Evolutionary conservation across 2,797 vertebrate species (phyloP).

Genomic region (Lutjanus campechanus): DNA sequence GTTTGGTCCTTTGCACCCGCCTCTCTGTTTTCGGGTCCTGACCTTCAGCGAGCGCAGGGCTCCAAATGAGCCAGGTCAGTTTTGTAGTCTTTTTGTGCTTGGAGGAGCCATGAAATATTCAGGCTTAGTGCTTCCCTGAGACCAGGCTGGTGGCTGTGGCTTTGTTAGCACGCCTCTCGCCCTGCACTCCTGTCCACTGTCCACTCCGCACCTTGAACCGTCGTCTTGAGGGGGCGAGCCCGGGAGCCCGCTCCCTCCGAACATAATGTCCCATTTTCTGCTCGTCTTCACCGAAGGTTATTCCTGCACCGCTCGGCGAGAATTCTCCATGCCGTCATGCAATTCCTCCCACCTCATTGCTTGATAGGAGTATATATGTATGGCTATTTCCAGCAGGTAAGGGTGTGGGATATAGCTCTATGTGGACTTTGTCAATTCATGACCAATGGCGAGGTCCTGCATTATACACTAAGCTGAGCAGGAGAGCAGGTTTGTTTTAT

Average conservation of each 20-base stretch:
- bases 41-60: slow-evolving; percentile 87
- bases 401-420: slow-evolving; percentile 79
- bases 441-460: slow-evolving; percentile 86
- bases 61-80: slow-evolving; percentile 91
- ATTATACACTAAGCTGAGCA: slow-evolving; percentile 86
- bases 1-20: slow-evolving; percentile 81
- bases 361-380: slow-evolving; percentile 66
- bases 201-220: slow-evolving; percentile 75
- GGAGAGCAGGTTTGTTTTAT: slow-evolving; percentile 86
- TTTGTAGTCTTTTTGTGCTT: slow-evolving; percentile 95
- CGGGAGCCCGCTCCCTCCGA: slow-evolving; percentile 67
- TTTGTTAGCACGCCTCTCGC: slow-evolving; percentile 91
- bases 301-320: slow-evolving; percentile 24
- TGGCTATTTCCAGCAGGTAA: slow-evolving; percentile 82
- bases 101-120: slow-evolving; percentile 98
- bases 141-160: slow-evolving; percentile 96
- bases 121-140: slow-evolving; percentile 92
- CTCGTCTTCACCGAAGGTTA: slow-evolving; percentile 50
- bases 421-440: slow-evolving; percentile 86
- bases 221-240: slow-evolving; percentile 57
- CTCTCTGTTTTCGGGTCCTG: slow-evolving; percentile 83
- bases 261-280: slow-evolving; percentile 86
- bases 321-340: slow-evolving; percentile 46
- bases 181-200: slow-evolving; percentile 73
- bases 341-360: slow-evolving; percentile 66